A percentile compares a stretch with the other conserved stretches of the same genome.
Evolutionary conservation across 2,888 invertebrate genomes (phyloP).

Genomic region (Calameuta pallipes): DNA sequence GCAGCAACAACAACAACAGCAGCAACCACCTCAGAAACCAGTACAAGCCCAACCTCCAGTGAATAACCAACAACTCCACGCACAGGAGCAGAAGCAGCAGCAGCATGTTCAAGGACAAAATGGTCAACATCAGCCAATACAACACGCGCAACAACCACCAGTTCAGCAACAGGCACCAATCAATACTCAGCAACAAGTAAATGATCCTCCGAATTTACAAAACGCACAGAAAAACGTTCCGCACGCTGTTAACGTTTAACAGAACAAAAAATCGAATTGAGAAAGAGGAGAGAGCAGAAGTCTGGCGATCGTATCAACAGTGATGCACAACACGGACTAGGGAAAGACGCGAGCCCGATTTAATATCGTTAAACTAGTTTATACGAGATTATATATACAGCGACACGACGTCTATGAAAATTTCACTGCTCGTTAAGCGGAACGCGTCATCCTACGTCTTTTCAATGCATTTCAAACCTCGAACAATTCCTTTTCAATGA

Average conservation of each 20-base stretch:
- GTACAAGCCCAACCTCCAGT: constrained; percentile 10
- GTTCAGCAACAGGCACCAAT: constrained; percentile 1
- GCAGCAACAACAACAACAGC: constrained; percentile 24
- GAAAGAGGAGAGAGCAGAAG: not conserved
- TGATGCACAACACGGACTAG: not conserved
- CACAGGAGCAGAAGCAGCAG: constrained; percentile 18
- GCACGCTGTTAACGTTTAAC: constrained; percentile 24
- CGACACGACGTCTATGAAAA: not conserved
- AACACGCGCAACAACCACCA: constrained; percentile 26
- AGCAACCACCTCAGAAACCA: constrained; percentile 15
- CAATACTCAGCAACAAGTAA: not conserved
- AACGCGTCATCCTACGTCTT: not conserved
- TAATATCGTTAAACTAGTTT: not conserved
- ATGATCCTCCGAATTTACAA: constrained; percentile 10
- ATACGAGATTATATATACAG: not conserved
- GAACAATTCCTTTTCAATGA: not conserved
- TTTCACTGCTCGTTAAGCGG: not conserved
- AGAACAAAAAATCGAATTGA: constrained; percentile 1
- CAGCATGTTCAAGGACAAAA: constrained; percentile 19
- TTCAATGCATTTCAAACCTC: not conserved
- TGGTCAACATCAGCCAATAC: constrained; percentile 28
- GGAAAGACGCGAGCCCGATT: not conserved
- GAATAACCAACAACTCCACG: constrained; percentile 15
- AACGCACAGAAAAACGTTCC: constrained; percentile 26
- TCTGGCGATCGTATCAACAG: not conserved